These are phyloP conservation scores for Pseudolaguvia tuberculata DNA, from an alignment of 2,113 vertebrate species.

Conservation along the genomic window DNA sequence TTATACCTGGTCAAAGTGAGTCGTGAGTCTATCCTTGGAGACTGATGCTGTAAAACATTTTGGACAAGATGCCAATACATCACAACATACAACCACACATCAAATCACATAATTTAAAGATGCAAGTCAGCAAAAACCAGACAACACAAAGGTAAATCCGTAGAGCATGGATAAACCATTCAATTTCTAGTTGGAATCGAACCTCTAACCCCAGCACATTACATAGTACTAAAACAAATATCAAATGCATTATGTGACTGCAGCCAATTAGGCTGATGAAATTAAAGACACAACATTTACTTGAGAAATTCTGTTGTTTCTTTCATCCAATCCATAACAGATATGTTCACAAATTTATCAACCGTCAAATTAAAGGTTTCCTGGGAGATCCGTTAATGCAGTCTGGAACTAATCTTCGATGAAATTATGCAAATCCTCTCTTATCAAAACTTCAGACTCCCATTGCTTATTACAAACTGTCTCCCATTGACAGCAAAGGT, in stretches of 20 bases:
- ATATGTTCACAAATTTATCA: conserved; percentile 10
- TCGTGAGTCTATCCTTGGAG: too few relatives aligned
- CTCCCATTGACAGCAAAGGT: background rate
- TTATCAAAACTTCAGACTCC: background rate
- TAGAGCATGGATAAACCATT: too few relatives aligned
- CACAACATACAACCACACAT: too few relatives aligned
- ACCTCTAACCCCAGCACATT: background rate
- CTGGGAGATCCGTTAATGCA: background rate
- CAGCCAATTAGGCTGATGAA: background rate
- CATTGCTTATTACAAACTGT: conserved; percentile 15
- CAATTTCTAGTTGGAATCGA: too few relatives aligned
- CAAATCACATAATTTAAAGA: too few relatives aligned
- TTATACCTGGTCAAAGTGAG: too few relatives aligned
- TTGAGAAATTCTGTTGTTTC: background rate
- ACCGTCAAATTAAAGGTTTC: conserved; percentile 15
- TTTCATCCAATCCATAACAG: background rate
- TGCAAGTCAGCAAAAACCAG: too few relatives aligned
- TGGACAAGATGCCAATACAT: too few relatives aligned
- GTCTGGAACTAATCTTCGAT: conserved; percentile 4
- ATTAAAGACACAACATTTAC: background rate
- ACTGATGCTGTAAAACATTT: too few relatives aligned
- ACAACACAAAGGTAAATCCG: too few relatives aligned
- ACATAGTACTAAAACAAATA: background rate
- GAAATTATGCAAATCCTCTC: conserved; percentile 17
- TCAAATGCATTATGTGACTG: background rate